phyloP scores from a whole-genome alignment of 2,797 vertebrate species.

The Scolopax bukidnonensis region DNA sequence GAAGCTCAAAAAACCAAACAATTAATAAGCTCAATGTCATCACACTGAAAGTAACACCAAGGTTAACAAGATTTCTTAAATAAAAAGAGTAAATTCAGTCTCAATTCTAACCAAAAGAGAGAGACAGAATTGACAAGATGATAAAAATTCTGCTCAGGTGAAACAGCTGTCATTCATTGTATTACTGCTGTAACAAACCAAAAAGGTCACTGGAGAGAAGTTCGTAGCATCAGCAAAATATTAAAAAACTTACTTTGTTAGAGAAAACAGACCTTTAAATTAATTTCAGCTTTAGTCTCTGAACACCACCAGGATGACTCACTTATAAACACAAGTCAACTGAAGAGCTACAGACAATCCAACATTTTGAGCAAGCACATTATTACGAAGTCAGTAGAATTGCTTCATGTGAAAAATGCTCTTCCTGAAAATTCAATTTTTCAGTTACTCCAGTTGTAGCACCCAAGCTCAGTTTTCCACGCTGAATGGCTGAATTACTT shows the following conservation, averaged over 20 bases:
- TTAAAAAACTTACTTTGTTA: slow-evolving; percentile 37
- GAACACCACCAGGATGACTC: slow-evolving; percentile 23
- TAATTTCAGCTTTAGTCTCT: slow-evolving; percentile 17
- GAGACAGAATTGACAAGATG: neutral
- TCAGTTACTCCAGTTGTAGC: neutral
- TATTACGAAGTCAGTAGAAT: neutral
- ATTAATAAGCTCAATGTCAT: neutral
- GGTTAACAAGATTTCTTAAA: neutral
- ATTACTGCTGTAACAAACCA: neutral
- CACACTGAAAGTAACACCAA: neutral
- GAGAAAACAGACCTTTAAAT: slow-evolving; percentile 37
- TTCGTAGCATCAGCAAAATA: neutral
- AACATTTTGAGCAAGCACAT: neutral
- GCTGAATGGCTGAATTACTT: neutral
- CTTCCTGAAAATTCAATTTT: neutral
- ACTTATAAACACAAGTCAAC: neutral
- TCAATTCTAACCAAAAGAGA: neutral
- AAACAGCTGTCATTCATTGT: neutral
- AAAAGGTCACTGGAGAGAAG: slow-evolving; percentile 2
- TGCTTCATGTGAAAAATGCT: neutral
- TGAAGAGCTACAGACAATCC: neutral
- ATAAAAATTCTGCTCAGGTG: neutral
- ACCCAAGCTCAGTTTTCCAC: neutral
- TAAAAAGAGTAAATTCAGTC: neutral
- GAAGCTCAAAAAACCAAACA: neutral